Conservation (phyloP, 2,888 invertebrate genomes). For the Embidobia sp. region DNA sequence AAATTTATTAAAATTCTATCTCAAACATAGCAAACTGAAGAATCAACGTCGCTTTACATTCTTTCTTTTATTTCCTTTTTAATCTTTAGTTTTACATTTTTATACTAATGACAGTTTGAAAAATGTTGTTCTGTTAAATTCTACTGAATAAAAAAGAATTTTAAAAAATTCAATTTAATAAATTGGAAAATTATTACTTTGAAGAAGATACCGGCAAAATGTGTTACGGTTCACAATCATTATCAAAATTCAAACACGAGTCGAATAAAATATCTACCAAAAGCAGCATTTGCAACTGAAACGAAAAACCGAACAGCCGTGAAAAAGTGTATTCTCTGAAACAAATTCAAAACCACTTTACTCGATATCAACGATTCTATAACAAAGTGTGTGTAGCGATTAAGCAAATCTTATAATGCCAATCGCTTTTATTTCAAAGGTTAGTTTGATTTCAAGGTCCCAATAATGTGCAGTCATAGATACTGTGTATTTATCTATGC, state of each 20-base stretch:
- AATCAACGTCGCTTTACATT: too few relatives aligned
- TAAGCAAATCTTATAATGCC: conserved; percentile 36
- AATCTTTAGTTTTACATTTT: too few relatives aligned
- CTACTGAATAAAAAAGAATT: too few relatives aligned
- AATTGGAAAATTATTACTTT: too few relatives aligned
- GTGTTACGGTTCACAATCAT: conserved; percentile 4
- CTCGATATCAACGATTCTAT: conserved; percentile 22
- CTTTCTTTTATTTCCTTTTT: too few relatives aligned
- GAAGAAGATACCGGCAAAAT: too few relatives aligned
- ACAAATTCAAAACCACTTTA: conserved; percentile 22
- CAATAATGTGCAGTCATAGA: conserved; percentile 49
- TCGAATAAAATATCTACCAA: conserved; percentile 24
- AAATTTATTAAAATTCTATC: too few relatives aligned
- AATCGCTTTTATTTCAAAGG: conserved; percentile 53
- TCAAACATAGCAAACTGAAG: too few relatives aligned
- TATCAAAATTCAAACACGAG: conserved; percentile 37
- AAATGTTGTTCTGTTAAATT: too few relatives aligned
- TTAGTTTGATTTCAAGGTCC: conserved; percentile 56
- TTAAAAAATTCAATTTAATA: too few relatives aligned
- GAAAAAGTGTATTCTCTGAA: conserved; percentile 28
- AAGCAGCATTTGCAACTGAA: conserved; percentile 35
- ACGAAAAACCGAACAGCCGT: conserved; percentile 25
- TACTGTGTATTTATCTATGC: conserved; percentile 46
- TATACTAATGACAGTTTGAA: too few relatives aligned
- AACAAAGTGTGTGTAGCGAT: conserved; percentile 46